These are phyloP conservation scores for Aix galericulata DNA, from an alignment of 2,113 vertebrate species.

Conservation along the genomic window DNA sequence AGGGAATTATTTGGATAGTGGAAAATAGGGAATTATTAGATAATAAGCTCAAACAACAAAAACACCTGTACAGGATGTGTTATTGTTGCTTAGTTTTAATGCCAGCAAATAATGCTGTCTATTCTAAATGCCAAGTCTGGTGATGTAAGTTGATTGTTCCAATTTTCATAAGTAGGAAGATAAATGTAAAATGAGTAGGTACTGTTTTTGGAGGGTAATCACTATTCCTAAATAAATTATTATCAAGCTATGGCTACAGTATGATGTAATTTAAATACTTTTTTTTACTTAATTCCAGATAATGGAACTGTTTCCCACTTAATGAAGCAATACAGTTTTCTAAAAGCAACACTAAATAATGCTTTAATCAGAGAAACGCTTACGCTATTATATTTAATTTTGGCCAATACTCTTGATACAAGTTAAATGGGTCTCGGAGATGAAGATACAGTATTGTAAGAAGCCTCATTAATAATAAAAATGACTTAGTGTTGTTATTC, in stretches of 20 bases:
- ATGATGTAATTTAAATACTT: constrained; percentile 4
- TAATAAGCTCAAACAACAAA: neutral
- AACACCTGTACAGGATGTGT: neutral
- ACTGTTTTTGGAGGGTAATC: neutral
- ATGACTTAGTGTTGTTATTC: constrained; percentile 68
- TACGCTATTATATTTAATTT: constrained; percentile 36
- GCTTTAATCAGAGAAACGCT: constrained; percentile 59
- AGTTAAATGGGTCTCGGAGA: constrained; percentile 51
- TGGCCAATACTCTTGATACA: constrained; percentile 47
- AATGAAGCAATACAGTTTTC: constrained; percentile 36
- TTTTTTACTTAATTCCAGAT: neutral
- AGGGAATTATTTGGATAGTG: neutral
- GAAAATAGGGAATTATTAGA: neutral
- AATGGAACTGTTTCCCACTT: constrained; percentile 21
- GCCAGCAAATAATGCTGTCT: neutral
- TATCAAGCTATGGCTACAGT: neutral
- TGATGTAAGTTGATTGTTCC: neutral
- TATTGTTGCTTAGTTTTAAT: neutral
- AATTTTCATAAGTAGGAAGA: neutral
- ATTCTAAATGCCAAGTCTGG: neutral
- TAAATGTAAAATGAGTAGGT: neutral
- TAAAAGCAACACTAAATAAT: constrained; percentile 59
- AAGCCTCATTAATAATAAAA: constrained; percentile 76
- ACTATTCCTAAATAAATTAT: neutral
- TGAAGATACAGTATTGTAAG: constrained; percentile 39